These are phyloP conservation scores for Chaetorhynchus papuensis DNA, from an alignment of 2,113 vertebrate genomes.

Conservation along the genomic window DNA sequence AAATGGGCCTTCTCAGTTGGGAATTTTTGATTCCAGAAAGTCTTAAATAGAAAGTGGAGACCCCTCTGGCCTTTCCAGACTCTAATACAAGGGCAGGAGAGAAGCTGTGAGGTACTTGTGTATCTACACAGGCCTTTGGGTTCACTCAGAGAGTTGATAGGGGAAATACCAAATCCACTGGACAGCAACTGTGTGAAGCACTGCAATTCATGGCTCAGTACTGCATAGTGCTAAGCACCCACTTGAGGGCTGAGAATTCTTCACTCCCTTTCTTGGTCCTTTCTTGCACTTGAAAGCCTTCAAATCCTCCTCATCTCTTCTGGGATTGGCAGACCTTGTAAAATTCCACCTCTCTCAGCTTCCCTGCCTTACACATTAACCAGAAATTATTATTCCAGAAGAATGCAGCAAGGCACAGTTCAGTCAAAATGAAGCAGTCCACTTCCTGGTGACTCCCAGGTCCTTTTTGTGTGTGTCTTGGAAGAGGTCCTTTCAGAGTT, in stretches of 20 bases:
- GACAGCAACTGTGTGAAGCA: background rate
- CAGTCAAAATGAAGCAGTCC: background rate
- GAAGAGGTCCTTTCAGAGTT: background rate
- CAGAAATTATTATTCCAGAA: background rate
- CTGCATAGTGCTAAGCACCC: background rate
- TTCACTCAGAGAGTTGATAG: background rate
- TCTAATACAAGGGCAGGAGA: background rate
- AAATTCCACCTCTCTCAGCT: background rate
- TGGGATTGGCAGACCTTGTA: background rate
- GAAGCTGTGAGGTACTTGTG: background rate
- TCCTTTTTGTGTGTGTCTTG: background rate
- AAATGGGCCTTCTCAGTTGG: background rate
- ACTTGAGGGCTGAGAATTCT: background rate
- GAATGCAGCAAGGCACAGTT: background rate
- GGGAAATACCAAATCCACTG: background rate
- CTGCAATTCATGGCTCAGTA: conserved; percentile 20
- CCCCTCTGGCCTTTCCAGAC: background rate
- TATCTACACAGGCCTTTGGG: background rate
- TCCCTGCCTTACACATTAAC: background rate
- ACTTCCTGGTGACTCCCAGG: background rate
- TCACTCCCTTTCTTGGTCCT: background rate
- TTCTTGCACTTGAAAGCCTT: background rate
- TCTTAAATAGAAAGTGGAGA: background rate
- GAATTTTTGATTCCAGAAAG: background rate
- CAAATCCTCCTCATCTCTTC: background rate